Evolutionary conservation across 2,113 vertebrate genomes (phyloP), one percentile per base, ranked within the genome.

Genomic region (Barbus barbus): DNA sequence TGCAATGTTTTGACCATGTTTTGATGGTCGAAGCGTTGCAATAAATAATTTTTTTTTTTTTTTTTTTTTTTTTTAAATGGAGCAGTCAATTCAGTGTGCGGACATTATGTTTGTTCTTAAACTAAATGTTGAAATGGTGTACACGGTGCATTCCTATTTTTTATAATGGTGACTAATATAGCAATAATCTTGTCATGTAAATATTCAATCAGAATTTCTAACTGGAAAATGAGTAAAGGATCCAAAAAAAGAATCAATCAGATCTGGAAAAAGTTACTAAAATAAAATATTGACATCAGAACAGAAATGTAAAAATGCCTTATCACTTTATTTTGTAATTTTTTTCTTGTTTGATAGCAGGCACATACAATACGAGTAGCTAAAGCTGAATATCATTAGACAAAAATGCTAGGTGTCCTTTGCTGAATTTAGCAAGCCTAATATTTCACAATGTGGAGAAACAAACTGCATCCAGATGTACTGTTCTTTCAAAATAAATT

Each of bases 231-330:
- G 16, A 33, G 7, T 22, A 33, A 9, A 6, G 16, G 9, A 48
- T n/a, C 9, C 3, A n/a, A 5, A 3, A 9, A 51, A 38, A 11
- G 7, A 12, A 14, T 0, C 1, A 60, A 16, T 9, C 6, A 26
- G 69, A 16, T 60, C 16, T n/a, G 6, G 20, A 1, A 33, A 77
- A 16, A 46, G 22, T 24, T 44, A 1, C n/a, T 31, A 5, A 77
- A 18, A 75, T 53, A 48, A 44, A 28, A 12, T 24, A 46, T 41
- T 6, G 69, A 61, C n/a, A 38, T 9, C 9, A 16, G 38, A 24
- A 22, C 74, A 75, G 33, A 73, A 36, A 51, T 78, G 11, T 87
- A 85, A 86, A 89, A 89, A 89, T 87, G 82, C 67, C 67, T 82
- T 87, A 36, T 73, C 78, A 71, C 71, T 81, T 89, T 88, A 88